Evolutionary conservation across 2,797 vertebrate species (phyloP).

Genomic region (Lindbergichthys nudifrons): DNA sequence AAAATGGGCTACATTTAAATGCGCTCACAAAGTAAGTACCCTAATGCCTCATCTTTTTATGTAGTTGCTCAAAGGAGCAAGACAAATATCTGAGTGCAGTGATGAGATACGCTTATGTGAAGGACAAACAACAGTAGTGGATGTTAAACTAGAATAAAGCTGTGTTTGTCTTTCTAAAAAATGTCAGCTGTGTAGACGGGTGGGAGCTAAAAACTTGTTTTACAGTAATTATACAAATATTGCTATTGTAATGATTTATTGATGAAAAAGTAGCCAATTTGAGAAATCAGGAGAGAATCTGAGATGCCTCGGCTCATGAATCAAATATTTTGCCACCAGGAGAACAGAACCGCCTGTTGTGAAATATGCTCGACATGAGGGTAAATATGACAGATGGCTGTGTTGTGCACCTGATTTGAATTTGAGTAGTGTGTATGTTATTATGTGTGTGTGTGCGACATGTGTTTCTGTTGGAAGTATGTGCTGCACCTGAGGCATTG

Average conservation of each 20-base stretch:
- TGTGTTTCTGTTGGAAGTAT: neutral
- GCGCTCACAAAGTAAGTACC: too few relatives aligned
- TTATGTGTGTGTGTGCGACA: neutral
- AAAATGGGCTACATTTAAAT: neutral
- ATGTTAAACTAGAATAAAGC: neutral
- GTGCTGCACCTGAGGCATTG: constrained; percentile 31
- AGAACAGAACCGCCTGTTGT: constrained; percentile 17
- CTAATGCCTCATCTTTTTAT: neutral
- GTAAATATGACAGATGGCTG: constrained; percentile 58
- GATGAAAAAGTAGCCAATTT: constrained; percentile 12
- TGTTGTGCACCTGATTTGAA: constrained; percentile 22
- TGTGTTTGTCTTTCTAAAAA: neutral
- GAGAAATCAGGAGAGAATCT: constrained; percentile 25
- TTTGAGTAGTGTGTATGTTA: neutral
- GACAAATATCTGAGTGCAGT: neutral
- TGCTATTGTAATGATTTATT: constrained; percentile 37
- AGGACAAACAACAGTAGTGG: neutral
- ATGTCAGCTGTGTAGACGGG: neutral
- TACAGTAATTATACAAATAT: constrained; percentile 47
- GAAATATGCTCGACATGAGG: constrained; percentile 8
- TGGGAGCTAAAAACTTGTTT: neutral
- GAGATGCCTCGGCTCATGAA: constrained; percentile 41
- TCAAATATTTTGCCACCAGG: constrained; percentile 38
- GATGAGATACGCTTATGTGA: constrained; percentile 6
- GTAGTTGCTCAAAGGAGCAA: neutral